phyloP scores from a whole-genome alignment of 2,888 invertebrate species.

The Sialis fuliginosa region DNA sequence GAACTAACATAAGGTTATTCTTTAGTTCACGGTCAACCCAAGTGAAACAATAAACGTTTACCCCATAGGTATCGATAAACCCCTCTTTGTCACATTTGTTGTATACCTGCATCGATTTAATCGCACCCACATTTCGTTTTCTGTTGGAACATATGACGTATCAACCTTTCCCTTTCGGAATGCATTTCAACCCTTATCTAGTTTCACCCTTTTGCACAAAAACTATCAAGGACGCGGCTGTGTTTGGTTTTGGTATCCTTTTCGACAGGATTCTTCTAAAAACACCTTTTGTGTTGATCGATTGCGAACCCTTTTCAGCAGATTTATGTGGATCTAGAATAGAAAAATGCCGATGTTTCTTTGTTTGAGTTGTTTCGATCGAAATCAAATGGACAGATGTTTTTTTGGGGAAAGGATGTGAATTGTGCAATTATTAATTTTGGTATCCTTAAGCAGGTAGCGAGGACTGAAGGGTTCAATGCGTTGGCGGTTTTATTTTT shows the following conservation, averaged over 20 bases:
- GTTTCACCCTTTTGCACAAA: background rate
- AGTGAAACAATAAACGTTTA: background rate
- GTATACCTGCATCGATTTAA: background rate
- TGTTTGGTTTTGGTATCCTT: background rate
- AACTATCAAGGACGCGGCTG: background rate
- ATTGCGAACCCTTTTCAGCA: background rate
- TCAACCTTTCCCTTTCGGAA: background rate
- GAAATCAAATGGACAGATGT: background rate
- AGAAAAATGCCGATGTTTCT: background rate
- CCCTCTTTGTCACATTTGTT: background rate
- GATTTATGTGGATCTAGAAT: background rate
- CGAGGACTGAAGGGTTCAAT: background rate
- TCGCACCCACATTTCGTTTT: background rate
- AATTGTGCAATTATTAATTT: background rate
- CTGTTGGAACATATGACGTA: background rate
- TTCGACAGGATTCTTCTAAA: background rate
- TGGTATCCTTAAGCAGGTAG: background rate
- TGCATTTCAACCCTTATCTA: slow-evolving; percentile 1
- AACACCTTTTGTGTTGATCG: background rate
- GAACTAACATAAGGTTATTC: slow-evolving; percentile 2
- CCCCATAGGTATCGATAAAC: background rate
- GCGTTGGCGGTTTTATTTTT: no score
- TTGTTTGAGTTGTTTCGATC: no score
- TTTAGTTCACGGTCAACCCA: slow-evolving; percentile 3
- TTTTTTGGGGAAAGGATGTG: background rate